A percentile compares a stretch with the other conserved stretches of the same genome.
phyloP scores from a whole-genome alignment of 92 coral and sea anemone genomes.

The Pocillopora meandrina region DNA sequence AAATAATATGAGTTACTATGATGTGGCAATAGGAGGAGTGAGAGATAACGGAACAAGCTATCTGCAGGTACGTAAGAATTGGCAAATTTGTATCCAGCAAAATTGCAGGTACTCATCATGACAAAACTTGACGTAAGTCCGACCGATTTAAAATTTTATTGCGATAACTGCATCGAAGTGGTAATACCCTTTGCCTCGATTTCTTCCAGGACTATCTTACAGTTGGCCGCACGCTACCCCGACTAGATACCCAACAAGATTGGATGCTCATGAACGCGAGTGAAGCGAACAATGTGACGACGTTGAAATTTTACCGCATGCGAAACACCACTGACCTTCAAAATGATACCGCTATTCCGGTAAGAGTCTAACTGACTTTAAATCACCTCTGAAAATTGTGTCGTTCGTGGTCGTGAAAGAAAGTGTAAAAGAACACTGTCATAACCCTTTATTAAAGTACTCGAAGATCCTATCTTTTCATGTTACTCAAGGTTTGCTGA shows the following conservation, averaged over 20 bases:
- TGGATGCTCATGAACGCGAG: neutral
- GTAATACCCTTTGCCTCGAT: neutral
- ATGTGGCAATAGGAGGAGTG: constrained; percentile 26
- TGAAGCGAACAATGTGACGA: neutral
- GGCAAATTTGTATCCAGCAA: neutral
- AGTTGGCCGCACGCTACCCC: neutral
- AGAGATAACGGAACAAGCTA: neutral
- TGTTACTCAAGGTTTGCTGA: too few relatives aligned
- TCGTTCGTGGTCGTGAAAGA: neutral
- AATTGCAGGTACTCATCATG: too few relatives aligned
- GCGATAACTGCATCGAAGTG: too few relatives aligned
- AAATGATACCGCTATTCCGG: constrained; percentile 10
- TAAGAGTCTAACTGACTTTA: neutral
- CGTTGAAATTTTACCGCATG: constrained; percentile 6
- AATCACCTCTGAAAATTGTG: neutral
- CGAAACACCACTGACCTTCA: constrained; percentile 12
- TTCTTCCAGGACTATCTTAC: constrained; percentile 11
- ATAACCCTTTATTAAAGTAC: neutral
- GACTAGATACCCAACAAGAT: constrained; percentile 7
- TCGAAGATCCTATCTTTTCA: too few relatives aligned
- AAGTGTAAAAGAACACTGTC: neutral
- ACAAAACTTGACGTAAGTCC: too few relatives aligned
- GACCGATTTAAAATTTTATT: neutral
- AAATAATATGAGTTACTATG: neutral
- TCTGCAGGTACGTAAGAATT: neutral